phyloP scores from a whole-genome alignment of 1,140 invertebrate genomes.

The Hormaphis cornu region DNA sequence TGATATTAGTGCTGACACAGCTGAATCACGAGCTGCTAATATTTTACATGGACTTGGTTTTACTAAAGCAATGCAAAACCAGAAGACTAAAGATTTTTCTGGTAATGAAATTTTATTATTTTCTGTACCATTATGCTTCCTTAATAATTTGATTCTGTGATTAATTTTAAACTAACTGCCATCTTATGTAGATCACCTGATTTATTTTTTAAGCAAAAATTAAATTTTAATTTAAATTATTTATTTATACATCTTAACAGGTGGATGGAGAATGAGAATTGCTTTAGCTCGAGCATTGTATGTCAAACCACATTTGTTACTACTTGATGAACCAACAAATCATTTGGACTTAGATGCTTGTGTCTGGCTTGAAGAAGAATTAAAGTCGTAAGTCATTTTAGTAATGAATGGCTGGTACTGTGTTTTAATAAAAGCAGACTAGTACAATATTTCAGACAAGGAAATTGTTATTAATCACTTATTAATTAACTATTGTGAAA shows the following conservation, averaged over 20 bases:
- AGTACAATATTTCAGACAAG: too few species aligned
- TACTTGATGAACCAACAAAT: constrained; percentile 96
- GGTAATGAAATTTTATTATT: constrained; percentile 45
- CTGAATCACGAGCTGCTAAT: constrained; percentile 83
- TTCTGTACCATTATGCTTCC: too few species aligned
- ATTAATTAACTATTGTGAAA: too few species aligned
- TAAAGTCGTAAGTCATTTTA: constrained; percentile 69
- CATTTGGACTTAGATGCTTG: constrained; percentile 98
- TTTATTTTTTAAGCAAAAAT: background rate
- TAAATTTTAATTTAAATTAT: background rate
- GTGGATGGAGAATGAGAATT: constrained; percentile 98
- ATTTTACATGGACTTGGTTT: constrained; percentile 97
- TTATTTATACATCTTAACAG: constrained; percentile 39
- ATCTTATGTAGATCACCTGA: too few species aligned
- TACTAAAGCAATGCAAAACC: constrained; percentile 84
- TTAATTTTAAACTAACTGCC: too few species aligned
- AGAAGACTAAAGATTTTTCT: constrained; percentile 87
- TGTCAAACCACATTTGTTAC: constrained; percentile 83
- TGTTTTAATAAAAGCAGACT: too few species aligned
- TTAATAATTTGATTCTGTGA: too few species aligned
- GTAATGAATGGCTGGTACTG: too few species aligned
- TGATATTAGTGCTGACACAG: constrained; percentile 90
- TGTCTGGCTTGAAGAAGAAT: constrained; percentile 98
- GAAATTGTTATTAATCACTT: too few species aligned
- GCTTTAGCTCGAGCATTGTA: constrained; percentile 88